Conservation (phyloP, 2,113 vertebrate species). For the Rhizomys pruinosus region DNA sequence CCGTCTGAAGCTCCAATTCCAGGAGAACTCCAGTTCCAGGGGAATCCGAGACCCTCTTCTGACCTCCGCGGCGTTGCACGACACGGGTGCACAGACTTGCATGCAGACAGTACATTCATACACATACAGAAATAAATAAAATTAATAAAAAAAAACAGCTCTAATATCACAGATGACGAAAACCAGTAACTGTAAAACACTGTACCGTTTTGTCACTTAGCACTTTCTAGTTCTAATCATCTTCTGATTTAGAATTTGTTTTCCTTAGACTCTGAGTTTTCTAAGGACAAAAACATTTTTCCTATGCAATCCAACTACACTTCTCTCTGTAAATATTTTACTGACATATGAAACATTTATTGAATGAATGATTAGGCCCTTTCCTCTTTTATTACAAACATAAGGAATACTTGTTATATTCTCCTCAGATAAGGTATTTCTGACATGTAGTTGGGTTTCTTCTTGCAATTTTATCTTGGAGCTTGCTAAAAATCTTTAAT, state of each 20-base stretch:
- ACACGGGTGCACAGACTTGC: no score
- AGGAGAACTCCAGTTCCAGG: no score
- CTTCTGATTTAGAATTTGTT: not conserved
- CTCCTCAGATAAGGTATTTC: not conserved
- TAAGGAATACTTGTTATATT: not conserved
- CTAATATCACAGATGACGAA: not conserved
- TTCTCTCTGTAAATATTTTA: not conserved
- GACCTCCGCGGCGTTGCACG: no score
- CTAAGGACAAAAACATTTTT: not conserved
- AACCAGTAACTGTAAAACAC: not conserved
- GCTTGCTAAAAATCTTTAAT: not conserved
- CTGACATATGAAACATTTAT: not conserved
- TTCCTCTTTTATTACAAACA: not conserved
- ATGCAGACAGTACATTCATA: no score
- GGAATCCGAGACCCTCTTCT: no score
- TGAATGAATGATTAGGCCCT: not conserved
- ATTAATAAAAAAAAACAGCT: slow-evolving; percentile 29
- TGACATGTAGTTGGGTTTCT: not conserved
- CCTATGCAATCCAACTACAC: not conserved
- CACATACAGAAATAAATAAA: no score
- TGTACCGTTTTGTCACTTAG: slow-evolving; percentile 25
- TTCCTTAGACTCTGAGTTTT: slow-evolving; percentile 47
- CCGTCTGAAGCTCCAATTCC: no score
- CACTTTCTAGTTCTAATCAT: not conserved
- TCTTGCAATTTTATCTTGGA: not conserved